Conservation (phyloP, 2,113 vertebrate genomes). For the Caranx ignobilis region DNA sequence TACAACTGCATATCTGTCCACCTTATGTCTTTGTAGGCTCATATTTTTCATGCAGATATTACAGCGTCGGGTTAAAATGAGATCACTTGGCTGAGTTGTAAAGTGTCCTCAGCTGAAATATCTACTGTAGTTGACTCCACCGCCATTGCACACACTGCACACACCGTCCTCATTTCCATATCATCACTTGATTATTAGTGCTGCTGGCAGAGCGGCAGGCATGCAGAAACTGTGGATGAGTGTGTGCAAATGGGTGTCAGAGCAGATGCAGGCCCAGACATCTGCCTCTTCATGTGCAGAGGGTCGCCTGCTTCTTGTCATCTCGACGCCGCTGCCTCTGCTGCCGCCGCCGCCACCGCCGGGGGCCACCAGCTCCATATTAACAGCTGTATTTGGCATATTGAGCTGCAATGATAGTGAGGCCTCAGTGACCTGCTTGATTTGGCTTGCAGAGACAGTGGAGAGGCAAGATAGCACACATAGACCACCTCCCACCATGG, state of each 20-base stretch:
- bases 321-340: background rate
- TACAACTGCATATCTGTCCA: background rate
- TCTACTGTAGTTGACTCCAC: slow-evolving; percentile 42
- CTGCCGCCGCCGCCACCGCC: background rate
- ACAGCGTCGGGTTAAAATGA: background rate
- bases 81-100: slow-evolving; percentile 5
- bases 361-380: slow-evolving; percentile 35
- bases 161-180: slow-evolving; percentile 61
- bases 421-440: slow-evolving; percentile 44
- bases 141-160: slow-evolving; percentile 32
- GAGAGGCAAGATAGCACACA: slow-evolving; percentile 32
- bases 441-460: slow-evolving; percentile 51
- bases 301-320: slow-evolving; percentile 18
- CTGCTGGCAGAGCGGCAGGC: slow-evolving; percentile 51
- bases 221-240: slow-evolving; percentile 54
- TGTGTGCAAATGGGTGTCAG: slow-evolving; percentile 54
- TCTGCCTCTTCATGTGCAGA: slow-evolving; percentile 1
- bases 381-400: slow-evolving; percentile 67
- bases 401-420: slow-evolving; percentile 34
- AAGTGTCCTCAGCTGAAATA: slow-evolving; percentile 32
- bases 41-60: slow-evolving; percentile 9
- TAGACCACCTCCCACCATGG: slow-evolving; percentile 44
- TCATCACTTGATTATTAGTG: slow-evolving; percentile 60
- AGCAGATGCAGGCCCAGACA: slow-evolving; percentile 56
- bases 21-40: background rate